Percentiles rank a stretch among this genome's conserved stretches.
These are phyloP conservation scores for Microchirus variegatus DNA, from an alignment of 2,797 vertebrate species.

Conservation along the genomic window DNA sequence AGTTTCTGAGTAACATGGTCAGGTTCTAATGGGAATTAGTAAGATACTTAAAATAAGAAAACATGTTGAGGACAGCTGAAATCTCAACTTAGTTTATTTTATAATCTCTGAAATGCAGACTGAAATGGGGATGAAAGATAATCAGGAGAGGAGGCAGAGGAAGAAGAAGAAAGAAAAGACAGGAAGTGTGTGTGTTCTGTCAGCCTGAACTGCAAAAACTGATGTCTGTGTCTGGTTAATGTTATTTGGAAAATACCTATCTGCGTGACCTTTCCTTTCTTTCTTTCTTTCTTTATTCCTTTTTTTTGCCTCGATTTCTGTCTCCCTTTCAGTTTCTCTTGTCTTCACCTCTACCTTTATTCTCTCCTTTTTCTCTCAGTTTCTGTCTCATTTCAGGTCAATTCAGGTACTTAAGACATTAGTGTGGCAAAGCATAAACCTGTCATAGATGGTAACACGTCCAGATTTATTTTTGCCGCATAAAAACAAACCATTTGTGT, in stretches of 20 bases:
- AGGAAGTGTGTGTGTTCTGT: slow-evolving; percentile 63
- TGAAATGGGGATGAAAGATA: slow-evolving; percentile 17
- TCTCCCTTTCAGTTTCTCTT: not conserved
- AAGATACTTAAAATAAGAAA: slow-evolving; percentile 19
- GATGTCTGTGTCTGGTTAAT: slow-evolving; percentile 65
- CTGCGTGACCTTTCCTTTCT: slow-evolving; percentile 30
- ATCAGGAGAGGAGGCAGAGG: not conserved
- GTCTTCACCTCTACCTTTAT: slow-evolving; percentile 12
- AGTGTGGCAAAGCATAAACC: slow-evolving; percentile 12
- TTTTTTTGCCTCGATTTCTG: slow-evolving; percentile 8
- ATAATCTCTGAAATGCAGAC: slow-evolving; percentile 18
- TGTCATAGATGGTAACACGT: slow-evolving; percentile 19
- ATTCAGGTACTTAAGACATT: slow-evolving; percentile 11
- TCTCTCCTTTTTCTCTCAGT: slow-evolving; percentile 30
- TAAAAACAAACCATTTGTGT: slow-evolving; percentile 13
- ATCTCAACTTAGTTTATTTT: slow-evolving; percentile 18
- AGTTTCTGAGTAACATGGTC: slow-evolving; percentile 16
- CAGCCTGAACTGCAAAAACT: slow-evolving; percentile 30
- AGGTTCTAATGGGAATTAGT: slow-evolving; percentile 18
- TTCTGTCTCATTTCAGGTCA: slow-evolving; percentile 48
- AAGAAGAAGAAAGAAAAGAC: slow-evolving; percentile 26
- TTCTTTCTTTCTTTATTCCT: slow-evolving; percentile 12
- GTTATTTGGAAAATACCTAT: slow-evolving; percentile 62
- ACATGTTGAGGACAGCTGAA: slow-evolving; percentile 29
- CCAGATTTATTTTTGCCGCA: slow-evolving; percentile 14